A percentile compares a stretch with the other conserved stretches of the same genome.
Conservation (phyloP, 1,140 invertebrate species). For the Drosophila bocqueti region DNA sequence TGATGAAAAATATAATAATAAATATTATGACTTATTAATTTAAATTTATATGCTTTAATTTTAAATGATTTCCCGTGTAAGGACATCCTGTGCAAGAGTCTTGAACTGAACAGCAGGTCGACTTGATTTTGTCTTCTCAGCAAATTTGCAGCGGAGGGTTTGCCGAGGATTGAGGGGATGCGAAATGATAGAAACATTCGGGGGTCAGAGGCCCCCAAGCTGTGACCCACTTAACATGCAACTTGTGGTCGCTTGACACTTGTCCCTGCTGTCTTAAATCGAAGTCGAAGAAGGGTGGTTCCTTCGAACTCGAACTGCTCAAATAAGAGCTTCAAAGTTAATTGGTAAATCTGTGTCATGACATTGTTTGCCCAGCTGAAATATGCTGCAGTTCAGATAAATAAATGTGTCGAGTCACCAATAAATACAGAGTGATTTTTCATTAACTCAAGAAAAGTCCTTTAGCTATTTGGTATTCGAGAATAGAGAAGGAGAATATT, state of each 20-base stretch:
- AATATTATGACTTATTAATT: not conserved
- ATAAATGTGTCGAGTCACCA: not conserved
- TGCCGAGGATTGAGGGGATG: not conserved
- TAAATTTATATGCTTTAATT: not conserved
- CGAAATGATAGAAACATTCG: not conserved
- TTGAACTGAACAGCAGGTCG: conserved; percentile 3
- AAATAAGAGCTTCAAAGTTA: conserved; percentile 27
- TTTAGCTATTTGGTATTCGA: not conserved
- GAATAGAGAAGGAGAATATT: not conserved
- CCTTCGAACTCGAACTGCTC: not conserved
- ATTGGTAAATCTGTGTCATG: conserved; percentile 22
- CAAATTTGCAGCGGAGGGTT: conserved; percentile 12
- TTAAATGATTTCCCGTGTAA: not conserved
- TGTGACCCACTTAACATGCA: conserved; percentile 33
- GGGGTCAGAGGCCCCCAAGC: conserved; percentile 12
- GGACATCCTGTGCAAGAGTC: not conserved
- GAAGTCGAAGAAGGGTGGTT: not conserved
- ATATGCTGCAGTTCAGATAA: not conserved
- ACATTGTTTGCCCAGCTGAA: not conserved
- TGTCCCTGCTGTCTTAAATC: conserved; percentile 23
- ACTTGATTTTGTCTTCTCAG: conserved; percentile 31
- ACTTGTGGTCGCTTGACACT: conserved; percentile 33
- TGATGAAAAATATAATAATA: not conserved
- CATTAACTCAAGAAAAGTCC: not conserved
- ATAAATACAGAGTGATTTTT: not conserved